Conservation (phyloP, 2,888 invertebrate species). For the Agrenia bidenticulata region DNA sequence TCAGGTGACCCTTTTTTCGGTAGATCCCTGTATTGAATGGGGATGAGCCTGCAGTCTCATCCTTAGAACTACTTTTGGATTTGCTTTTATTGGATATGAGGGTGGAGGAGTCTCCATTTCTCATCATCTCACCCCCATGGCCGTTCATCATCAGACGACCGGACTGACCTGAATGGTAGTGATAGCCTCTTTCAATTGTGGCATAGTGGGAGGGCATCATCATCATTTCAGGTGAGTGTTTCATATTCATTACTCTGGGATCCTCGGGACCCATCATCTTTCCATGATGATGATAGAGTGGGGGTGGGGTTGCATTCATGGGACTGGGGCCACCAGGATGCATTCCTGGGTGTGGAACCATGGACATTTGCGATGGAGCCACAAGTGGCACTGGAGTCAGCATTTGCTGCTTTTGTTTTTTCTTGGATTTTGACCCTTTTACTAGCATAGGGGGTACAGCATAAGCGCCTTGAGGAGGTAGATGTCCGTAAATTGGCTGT, state of each 20-base stretch:
- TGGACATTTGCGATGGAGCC: conserved; percentile 50
- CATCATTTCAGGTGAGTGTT: conserved; percentile 41
- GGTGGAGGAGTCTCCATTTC: conserved; percentile 52
- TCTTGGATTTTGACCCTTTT: conserved; percentile 48
- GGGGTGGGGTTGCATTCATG: conserved; percentile 50
- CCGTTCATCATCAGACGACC: conserved; percentile 32
- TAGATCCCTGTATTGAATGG: conserved; percentile 81
- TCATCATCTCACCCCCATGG: conserved; percentile 23
- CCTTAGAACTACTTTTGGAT: conserved; percentile 49
- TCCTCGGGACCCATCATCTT: conserved; percentile 42
- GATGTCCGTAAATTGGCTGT: conserved; percentile 52
- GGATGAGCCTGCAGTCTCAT: conserved; percentile 58
- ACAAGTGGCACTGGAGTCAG: conserved; percentile 50
- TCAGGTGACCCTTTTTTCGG: conserved; percentile 84
- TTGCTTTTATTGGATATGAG: conserved; percentile 52
- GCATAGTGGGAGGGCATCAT: conserved; percentile 52
- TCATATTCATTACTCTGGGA: conserved; percentile 28
- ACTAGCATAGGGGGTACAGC: conserved; percentile 48
- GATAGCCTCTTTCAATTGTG: conserved; percentile 52
- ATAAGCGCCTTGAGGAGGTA: conserved; percentile 54
- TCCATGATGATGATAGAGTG: conserved; percentile 53
- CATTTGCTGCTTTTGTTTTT: conserved; percentile 46
- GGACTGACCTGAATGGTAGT: conserved; percentile 40
- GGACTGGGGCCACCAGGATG: conserved; percentile 44
- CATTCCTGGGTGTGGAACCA: conserved; percentile 49